These are phyloP conservation scores for Melinaea menophilus DNA, from an alignment of 2,888 invertebrate genomes.

Conservation along the genomic window DNA sequence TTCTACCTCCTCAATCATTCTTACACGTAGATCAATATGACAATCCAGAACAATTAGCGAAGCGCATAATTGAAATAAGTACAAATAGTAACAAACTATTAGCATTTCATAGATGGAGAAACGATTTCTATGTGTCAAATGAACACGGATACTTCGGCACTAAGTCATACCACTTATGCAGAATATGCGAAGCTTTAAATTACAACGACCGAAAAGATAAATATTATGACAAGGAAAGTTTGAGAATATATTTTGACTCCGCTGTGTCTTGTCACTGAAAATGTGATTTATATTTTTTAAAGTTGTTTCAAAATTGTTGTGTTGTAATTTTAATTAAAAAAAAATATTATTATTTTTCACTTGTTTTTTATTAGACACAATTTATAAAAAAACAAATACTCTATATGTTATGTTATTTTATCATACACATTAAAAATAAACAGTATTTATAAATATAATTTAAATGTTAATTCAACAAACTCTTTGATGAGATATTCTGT, in stretches of 20 bases:
- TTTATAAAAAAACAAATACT: no score
- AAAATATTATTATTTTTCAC: no score
- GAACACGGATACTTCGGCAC: conserved; percentile 84
- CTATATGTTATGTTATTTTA: no score
- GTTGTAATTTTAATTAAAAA: no score
- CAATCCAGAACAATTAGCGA: conserved; percentile 69
- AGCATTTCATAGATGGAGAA: conserved; percentile 79
- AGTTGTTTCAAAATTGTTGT: no score
- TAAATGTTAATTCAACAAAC: no score
- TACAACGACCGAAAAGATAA: conserved; percentile 65
- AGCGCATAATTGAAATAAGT: conserved; percentile 70
- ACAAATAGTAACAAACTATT: conserved; percentile 48
- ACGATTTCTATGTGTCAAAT: conserved; percentile 71
- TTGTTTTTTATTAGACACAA: no score
- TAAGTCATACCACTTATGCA: conserved; percentile 79
- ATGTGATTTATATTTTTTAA: not conserved
- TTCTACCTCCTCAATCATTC: conserved; percentile 81
- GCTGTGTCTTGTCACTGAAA: conserved; percentile 22
- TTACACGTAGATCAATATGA: conserved; percentile 78
- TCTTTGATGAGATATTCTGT: no score
- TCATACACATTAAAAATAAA: no score
- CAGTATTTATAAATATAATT: no score
- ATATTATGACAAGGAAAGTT: conserved; percentile 40
- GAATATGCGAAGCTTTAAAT: conserved; percentile 82
- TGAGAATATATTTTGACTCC: conserved; percentile 45